Evolutionary conservation across 2,888 invertebrate genomes (phyloP).

Genomic region (Tachystola acroxantha): DNA sequence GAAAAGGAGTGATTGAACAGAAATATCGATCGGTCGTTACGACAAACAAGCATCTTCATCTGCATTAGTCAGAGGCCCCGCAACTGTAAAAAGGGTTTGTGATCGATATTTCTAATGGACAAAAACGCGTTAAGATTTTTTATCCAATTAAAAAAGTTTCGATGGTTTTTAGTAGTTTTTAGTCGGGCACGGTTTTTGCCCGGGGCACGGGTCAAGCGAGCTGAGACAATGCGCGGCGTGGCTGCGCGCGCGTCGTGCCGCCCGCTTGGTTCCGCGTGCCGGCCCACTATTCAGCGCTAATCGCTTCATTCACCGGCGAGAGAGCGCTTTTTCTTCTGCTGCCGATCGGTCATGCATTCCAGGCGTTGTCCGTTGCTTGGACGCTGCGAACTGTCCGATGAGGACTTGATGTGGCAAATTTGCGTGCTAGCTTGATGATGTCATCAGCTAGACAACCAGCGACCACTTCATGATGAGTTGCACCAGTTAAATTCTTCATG

Average conservation of each 20-base stretch:
- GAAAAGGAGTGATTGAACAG: not conserved
- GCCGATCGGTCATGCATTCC: constrained; percentile 75
- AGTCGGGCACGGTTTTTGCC: constrained; percentile 45
- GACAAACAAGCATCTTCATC: not conserved
- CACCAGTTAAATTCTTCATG: too few species aligned
- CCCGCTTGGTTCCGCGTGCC: constrained; percentile 70
- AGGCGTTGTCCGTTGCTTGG: constrained; percentile 22
- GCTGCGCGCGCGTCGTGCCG: constrained; percentile 54
- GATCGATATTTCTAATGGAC: constrained; percentile 29
- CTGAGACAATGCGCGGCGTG: constrained; percentile 68
- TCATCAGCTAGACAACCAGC: too few species aligned
- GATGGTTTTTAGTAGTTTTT: constrained; percentile 34
- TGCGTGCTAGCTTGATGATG: constrained; percentile 15
- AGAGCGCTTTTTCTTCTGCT: constrained; percentile 62
- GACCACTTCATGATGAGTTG: too few species aligned
- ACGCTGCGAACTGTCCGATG: constrained; percentile 45
- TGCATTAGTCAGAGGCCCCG: not conserved
- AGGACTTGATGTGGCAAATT: constrained; percentile 43
- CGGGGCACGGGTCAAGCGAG: constrained; percentile 73
- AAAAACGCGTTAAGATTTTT: constrained; percentile 56
- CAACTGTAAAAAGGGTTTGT: constrained; percentile 25
- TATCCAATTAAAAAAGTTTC: constrained; percentile 57
- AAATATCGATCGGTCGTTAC: not conserved
- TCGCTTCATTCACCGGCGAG: constrained; percentile 71
- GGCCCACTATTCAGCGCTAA: constrained; percentile 68